A percentile compares a stretch with the other conserved stretches of the same genome.
phyloP scores from a whole-genome alignment of 2,888 invertebrate species.

The Drosophila birchii region DNA sequence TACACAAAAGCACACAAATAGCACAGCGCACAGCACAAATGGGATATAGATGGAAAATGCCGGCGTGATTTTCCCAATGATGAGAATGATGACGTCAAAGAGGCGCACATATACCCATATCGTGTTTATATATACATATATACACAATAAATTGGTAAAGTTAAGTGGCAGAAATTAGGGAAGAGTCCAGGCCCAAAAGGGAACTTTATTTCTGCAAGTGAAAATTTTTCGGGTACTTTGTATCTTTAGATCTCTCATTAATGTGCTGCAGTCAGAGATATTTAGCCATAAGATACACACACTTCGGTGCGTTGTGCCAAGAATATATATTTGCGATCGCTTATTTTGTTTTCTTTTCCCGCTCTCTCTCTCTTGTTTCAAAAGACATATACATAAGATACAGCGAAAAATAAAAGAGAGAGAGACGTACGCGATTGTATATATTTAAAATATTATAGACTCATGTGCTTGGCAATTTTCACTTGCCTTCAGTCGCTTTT shows the following conservation, averaged over 20 bases:
- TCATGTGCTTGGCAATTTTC: constrained; percentile 75
- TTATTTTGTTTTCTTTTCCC: constrained; percentile 65
- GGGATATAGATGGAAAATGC: constrained; percentile 62
- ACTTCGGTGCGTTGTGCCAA: constrained; percentile 57
- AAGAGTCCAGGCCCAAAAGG: constrained; percentile 23
- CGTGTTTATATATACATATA: constrained; percentile 6
- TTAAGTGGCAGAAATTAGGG: constrained; percentile 9
- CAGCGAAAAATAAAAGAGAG: constrained; percentile 28
- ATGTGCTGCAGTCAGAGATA: constrained; percentile 56
- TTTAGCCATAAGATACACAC: constrained; percentile 6
- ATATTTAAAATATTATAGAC: constrained; percentile 79
- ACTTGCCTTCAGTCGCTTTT: constrained; percentile 80
- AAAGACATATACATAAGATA: constrained; percentile 37
- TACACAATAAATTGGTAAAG: constrained; percentile 7
- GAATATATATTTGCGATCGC: constrained; percentile 81
- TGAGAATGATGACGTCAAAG: constrained; percentile 73
- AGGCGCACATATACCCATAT: constrained; percentile 1
- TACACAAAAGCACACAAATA: constrained; percentile 41
- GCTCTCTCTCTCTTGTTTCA: constrained; percentile 14
- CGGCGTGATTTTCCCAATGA: constrained; percentile 67
- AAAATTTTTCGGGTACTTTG: constrained; percentile 27
- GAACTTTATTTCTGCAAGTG: constrained; percentile 60
- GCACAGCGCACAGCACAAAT: constrained; percentile 30
- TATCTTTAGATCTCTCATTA: constrained; percentile 70
- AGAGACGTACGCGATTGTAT: constrained; percentile 52